Conservation (phyloP, 2,888 invertebrate genomes). For the Campoplex nolae region DNA sequence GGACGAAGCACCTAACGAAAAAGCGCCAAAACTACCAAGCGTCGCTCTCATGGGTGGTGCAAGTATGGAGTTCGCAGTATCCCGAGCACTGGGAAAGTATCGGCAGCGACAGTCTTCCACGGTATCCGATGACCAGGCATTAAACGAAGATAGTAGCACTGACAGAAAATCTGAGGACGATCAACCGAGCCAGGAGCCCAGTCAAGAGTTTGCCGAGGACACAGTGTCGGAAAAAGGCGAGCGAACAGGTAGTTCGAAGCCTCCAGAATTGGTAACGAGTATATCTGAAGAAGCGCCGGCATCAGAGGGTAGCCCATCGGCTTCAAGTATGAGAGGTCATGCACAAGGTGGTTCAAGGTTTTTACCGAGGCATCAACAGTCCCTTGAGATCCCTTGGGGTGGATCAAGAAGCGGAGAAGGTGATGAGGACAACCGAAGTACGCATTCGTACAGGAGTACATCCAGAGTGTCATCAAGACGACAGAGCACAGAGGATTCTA, state of each 20-base stretch:
- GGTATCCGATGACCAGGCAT: constrained; percentile 89
- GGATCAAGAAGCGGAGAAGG: constrained; percentile 85
- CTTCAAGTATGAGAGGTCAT: constrained; percentile 87
- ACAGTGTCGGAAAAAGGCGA: constrained; percentile 77
- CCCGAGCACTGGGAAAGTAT: constrained; percentile 92
- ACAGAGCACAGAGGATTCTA: constrained; percentile 96
- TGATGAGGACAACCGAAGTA: constrained; percentile 94
- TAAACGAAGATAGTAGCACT: constrained; percentile 85
- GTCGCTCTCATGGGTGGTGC: constrained; percentile 87
- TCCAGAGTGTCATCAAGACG: constrained; percentile 94
- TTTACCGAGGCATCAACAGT: constrained; percentile 90
- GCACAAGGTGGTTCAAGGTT: constrained; percentile 85
- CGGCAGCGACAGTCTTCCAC: constrained; percentile 90
- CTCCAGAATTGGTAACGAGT: constrained; percentile 81
- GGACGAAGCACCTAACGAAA: constrained; percentile 86
- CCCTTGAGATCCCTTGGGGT: constrained; percentile 92
- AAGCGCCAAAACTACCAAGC: constrained; percentile 85
- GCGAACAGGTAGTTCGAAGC: constrained; percentile 76
- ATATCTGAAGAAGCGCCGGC: constrained; percentile 86
- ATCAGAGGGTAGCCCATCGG: constrained; percentile 89
- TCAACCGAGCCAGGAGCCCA: constrained; percentile 76
- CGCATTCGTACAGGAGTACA: constrained; percentile 94
- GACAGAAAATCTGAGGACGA: constrained; percentile 80
- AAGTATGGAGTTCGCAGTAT: constrained; percentile 94
- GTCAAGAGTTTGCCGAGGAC: constrained; percentile 79